These are phyloP conservation scores for Sitta carolinensis DNA, from an alignment of 2,797 vertebrate genomes.

Conservation along the genomic window DNA sequence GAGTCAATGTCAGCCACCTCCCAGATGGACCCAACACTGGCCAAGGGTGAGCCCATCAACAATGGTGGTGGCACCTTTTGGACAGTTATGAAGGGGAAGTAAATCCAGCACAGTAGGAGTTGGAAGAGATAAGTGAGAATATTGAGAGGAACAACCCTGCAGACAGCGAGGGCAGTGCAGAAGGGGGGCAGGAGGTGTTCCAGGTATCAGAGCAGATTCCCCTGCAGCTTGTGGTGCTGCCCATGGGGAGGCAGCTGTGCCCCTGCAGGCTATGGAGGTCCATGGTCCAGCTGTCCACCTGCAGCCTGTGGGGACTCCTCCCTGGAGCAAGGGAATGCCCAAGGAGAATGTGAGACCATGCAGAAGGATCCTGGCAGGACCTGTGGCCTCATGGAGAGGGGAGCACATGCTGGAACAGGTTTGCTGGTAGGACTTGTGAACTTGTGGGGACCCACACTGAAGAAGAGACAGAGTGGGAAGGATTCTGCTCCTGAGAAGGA, in stretches of 20 bases:
- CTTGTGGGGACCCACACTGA: accelerated
- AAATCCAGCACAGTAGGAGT: neutral
- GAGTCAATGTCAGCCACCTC: neutral
- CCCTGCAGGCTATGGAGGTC: neutral
- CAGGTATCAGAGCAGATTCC: accelerated
- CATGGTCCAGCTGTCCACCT: neutral
- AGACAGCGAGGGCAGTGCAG: accelerated
- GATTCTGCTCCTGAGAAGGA: neutral
- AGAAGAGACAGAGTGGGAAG: neutral
- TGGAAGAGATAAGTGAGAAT: neutral
- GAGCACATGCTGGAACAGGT: neutral
- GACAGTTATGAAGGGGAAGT: neutral
- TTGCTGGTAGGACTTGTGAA: neutral
- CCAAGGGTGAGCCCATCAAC: neutral
- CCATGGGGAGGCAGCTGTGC: neutral
- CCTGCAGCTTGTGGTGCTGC: accelerated
- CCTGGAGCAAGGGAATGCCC: neutral
- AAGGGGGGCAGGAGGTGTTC: accelerated
- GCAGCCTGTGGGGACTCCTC: neutral
- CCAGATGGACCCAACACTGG: accelerated
- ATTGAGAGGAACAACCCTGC: neutral
- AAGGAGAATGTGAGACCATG: neutral
- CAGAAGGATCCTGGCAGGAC: neutral
- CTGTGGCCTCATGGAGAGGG: neutral
- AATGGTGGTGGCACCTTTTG: accelerated